Evolutionary conservation across 2,888 invertebrate species (phyloP).

Genomic region (Campopleginae sp.): DNA sequence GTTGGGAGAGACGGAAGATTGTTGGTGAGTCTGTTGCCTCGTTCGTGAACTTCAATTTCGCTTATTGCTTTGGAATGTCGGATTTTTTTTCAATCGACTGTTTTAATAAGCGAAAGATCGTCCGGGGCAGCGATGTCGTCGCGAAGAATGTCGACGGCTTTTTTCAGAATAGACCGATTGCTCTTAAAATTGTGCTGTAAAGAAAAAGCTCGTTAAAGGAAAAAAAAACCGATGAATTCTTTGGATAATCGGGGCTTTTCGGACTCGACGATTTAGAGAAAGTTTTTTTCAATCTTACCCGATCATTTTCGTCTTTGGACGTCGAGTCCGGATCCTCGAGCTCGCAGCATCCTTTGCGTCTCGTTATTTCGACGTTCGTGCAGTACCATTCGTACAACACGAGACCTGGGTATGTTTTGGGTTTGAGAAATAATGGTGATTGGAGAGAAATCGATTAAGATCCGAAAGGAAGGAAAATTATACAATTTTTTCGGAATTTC

Average conservation of each 20-base stretch:
- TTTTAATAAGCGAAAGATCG: conserved; percentile 72
- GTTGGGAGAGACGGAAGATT: conserved; percentile 3
- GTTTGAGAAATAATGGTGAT: conserved; percentile 1
- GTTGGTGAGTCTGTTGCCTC: neutral
- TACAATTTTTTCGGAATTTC: neutral
- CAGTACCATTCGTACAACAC: conserved; percentile 81
- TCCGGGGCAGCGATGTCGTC: conserved; percentile 86
- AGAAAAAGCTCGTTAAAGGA: neutral
- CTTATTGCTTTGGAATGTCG: conserved; percentile 48
- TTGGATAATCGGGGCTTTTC: neutral
- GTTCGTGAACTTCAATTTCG: neutral
- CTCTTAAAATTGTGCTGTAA: conserved; percentile 85
- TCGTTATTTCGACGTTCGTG: conserved; percentile 75
- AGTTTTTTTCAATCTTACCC: conserved; percentile 41
- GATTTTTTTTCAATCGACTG: conserved; percentile 29
- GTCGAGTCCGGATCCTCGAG: conserved; percentile 34
- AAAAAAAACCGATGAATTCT: neutral
- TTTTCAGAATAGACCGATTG: conserved; percentile 85
- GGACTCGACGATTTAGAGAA: neutral
- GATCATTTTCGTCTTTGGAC: neutral
- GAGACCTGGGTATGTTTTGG: conserved; percentile 73
- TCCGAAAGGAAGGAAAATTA: neutral
- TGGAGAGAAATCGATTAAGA: neutral
- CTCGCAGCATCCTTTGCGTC: conserved; percentile 63
- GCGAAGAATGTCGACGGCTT: conserved; percentile 86